phyloP scores from a whole-genome alignment of 2,888 invertebrate genomes.

The Tridacna crocea region DNA sequence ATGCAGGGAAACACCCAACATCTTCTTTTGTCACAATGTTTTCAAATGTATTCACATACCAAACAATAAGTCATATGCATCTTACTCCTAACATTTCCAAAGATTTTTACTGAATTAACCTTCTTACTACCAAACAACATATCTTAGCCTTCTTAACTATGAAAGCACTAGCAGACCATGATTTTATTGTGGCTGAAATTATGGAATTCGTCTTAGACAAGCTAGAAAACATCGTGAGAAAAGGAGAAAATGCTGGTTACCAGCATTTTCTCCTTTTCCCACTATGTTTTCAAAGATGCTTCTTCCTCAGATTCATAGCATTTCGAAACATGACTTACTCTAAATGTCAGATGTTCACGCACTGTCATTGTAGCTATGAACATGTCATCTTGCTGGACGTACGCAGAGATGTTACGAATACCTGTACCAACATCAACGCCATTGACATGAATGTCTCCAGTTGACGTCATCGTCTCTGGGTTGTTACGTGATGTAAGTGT shows the following conservation, averaged over 20 bases:
- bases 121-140: too few species aligned
- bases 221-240: neutral
- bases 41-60: too few species aligned
- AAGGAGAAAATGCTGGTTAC: neutral
- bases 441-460: constrained; percentile 86
- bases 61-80: too few species aligned
- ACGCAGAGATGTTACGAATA: constrained; percentile 88
- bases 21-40: too few species aligned
- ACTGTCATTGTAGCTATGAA: constrained; percentile 96
- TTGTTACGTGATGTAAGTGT: constrained; percentile 92
- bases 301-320: too few species aligned
- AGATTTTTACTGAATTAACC: too few species aligned
- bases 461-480: constrained; percentile 84
- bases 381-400: constrained; percentile 97
- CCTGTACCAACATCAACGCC: constrained; percentile 86
- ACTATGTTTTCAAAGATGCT: neutral
- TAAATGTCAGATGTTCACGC: constrained; percentile 94
- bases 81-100: too few species aligned
- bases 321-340: constrained; percentile 86
- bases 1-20: too few species aligned
- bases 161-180: too few species aligned
- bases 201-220: too few species aligned
- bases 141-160: too few species aligned
- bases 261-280: neutral
- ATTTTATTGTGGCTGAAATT: too few species aligned